Evolutionary conservation across 2,797 vertebrate genomes (phyloP).

Genomic region (Apogon talboti): DNA sequence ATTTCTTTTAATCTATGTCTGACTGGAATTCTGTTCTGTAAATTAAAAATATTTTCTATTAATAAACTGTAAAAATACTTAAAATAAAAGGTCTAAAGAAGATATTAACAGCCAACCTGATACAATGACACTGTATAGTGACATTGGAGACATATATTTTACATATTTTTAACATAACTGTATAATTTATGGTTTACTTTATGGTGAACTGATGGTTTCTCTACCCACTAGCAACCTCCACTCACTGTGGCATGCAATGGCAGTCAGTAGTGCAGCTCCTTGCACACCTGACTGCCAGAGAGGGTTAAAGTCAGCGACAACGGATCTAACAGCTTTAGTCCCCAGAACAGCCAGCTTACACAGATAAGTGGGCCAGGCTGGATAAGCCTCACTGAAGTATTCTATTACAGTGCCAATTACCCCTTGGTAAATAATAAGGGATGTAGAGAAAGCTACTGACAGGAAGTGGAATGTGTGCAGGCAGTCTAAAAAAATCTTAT

Average conservation of each 20-base stretch:
- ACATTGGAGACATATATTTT: neutral
- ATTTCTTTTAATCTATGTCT: neutral
- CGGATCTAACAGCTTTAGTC: constrained; percentile 77
- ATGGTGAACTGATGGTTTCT: constrained; percentile 2
- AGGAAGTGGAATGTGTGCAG: constrained; percentile 56
- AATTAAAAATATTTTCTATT: neutral
- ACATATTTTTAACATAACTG: neutral
- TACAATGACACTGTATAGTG: neutral
- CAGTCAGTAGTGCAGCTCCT: constrained; percentile 49
- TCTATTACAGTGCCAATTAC: constrained; percentile 81
- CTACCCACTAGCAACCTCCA: constrained; percentile 24
- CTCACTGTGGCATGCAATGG: constrained; percentile 38
- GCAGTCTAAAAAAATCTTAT: constrained; percentile 43
- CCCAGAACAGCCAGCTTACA: constrained; percentile 78
- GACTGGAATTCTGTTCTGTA: neutral
- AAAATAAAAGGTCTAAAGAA: neutral
- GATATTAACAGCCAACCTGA: neutral
- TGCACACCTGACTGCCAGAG: constrained; percentile 70
- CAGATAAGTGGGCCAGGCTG: constrained; percentile 74
- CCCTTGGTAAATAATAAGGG: constrained; percentile 73
- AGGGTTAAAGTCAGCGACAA: constrained; percentile 73
- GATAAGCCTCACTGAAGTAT: constrained; percentile 77
- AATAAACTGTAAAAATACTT: neutral
- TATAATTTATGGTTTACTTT: too few species aligned
- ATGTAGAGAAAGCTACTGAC: constrained; percentile 61